Evolutionary conservation across 1,140 invertebrate species (phyloP), one percentile per base, ranked within the genome.

Genomic region (Andricus grossulariae): DNA sequence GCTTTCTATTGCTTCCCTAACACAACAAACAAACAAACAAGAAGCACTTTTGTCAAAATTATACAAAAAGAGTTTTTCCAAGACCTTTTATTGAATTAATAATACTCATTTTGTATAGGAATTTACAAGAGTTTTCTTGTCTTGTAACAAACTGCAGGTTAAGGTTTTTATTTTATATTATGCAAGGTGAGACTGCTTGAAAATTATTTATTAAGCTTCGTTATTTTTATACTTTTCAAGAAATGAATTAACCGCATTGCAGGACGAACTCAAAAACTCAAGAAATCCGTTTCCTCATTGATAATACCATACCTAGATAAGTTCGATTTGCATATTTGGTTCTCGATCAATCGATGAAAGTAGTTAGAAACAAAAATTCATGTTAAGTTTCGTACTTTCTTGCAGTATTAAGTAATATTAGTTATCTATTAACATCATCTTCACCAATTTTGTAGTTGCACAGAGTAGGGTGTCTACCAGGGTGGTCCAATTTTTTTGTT

Each of bases 171-270:
- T 83, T 45, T 77, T 71, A 51, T 50, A 70, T 71, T 83, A 74
- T 21, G 66, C 39, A 76, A 76, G 52, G 80, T 75, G 80, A 84
- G 80, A 83, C 80, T 85, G 84, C 75, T 78, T 78, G 79, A 50
- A 76, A 77, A 73, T 25, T 54, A 75, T 54, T 49, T 49, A 66
- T 66, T 7, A 66, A 66, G 60, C 60, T 66, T 66, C 19, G 15
- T 39, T 66, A 66, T 12, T 66, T 66, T 66, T 66, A 39, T 32
- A 39, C 25, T 25, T 39, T 45, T 16, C 13, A n/a, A 15, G n/a
- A n/a, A 71, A 72, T n/a, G 50, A 45, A 66, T 66, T 16, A 66
- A 39, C 15, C 60, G 21, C 60, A 66, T 66, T 66, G 60, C 60
- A 39, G n/a, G 25, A 39, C n/a, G 25, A 32, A 15, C 55, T 21